Evolutionary conservation across 2,113 vertebrate genomes (phyloP), one percentile per base, ranked within the genome.

Genomic region (Strix uralensis): DNA sequence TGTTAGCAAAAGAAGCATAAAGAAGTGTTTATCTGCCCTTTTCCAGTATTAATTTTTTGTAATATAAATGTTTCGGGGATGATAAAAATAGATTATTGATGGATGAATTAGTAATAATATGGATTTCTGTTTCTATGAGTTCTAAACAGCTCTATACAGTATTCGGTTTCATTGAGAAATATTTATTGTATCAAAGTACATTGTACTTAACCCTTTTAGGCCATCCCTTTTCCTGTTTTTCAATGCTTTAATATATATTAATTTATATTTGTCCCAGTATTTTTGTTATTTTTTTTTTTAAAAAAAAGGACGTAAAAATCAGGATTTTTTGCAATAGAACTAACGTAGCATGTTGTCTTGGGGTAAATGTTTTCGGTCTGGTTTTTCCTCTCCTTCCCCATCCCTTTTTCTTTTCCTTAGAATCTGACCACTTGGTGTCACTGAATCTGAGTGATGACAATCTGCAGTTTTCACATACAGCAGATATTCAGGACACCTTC

Each of bases 181-280:
- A 99, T 99, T 99, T 99, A 99, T 99, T 99, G 98, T 99, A 99
- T 99, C 98, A 98, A 99, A 99, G 98, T 99, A 99, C 99, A 97
- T 98, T 98, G 98, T 99, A 98, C 99, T 99, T 99, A 99, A 99
- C 98, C 98, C 96, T 96, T 98, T 97, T 99, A 99, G 99, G 97
- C 96, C 98, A 98, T 96, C 98, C 98, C 98, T 98, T 99, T 98
- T 99, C 98, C 99, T 98, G 97, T 98, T 98, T 98, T 98, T 98
- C 97, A 98, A 98, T 99, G 98, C 99, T 99, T 99, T 99, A 99
- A 99, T 99, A 99, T 99, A 99, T 99, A 99, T 99, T 99, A 99
- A 99, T 99, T 99, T 99, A 99, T 99, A 99, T 99, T 99, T 99
- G 98, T 99, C 98, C 98, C 99, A 97, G 99, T 99, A 99, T 99